Conservation (phyloP, 1,140 invertebrate species). For the Solen grandis region DNA sequence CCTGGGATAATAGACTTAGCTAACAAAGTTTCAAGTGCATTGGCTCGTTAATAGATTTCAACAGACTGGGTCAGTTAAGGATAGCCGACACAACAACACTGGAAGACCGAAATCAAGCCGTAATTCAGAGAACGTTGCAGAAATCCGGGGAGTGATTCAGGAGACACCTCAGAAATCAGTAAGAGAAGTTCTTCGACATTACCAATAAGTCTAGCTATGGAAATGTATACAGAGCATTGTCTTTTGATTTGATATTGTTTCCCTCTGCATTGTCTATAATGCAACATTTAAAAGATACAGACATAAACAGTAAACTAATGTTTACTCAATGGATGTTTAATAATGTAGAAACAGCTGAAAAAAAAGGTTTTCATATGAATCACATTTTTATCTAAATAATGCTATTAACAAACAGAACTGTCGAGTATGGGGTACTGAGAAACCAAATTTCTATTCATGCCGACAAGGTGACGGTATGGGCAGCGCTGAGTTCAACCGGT, state of each 20-base stretch:
- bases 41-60: background rate
- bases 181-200: background rate
- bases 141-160: background rate
- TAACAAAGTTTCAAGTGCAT: background rate
- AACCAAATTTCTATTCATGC: background rate
- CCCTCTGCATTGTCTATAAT: background rate
- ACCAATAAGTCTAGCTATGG: background rate
- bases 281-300: background rate
- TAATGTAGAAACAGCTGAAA: background rate
- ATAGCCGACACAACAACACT: background rate
- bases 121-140: background rate
- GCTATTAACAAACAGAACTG: background rate
- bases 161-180: background rate
- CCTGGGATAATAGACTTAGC: background rate
- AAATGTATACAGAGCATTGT: background rate
- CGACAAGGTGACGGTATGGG: background rate
- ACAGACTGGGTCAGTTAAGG: background rate
- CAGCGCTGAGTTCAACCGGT: background rate
- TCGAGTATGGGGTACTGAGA: background rate
- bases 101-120: background rate
- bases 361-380: background rate
- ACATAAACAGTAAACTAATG: background rate
- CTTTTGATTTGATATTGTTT: background rate
- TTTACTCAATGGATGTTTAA: slow-evolving; percentile 15
- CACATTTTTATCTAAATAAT: background rate